phyloP scores from a whole-genome alignment of 2,888 invertebrate genomes.

The Conistra vaccinii region DNA sequence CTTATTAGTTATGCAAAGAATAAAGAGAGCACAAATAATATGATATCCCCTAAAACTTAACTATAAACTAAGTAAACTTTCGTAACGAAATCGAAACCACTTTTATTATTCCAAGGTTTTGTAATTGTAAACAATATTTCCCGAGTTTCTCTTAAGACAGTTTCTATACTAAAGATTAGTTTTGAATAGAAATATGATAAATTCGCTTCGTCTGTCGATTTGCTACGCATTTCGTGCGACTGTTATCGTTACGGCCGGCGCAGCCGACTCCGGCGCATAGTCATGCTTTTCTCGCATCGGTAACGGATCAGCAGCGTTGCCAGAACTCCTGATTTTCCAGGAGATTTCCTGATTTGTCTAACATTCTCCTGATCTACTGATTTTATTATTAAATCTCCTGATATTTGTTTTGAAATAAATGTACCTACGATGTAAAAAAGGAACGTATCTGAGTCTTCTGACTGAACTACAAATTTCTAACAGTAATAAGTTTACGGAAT shows the following conservation, averaged over 20 bases:
- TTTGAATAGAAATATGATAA: slow-evolving; percentile 40
- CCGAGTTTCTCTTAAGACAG: slow-evolving; percentile 13
- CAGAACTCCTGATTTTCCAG: no score
- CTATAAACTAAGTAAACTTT: background rate
- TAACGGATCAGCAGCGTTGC: slow-evolving; percentile 49
- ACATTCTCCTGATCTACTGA: no score
- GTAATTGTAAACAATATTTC: slow-evolving; percentile 15
- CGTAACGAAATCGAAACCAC: slow-evolving; percentile 4
- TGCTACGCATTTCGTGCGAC: slow-evolving; percentile 64
- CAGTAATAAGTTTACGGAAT: no score
- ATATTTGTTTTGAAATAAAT: no score
- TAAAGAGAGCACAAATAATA: background rate
- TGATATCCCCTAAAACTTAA: background rate
- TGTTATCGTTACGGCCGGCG: slow-evolving; percentile 64
- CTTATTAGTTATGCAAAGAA: background rate
- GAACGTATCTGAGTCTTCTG: no score
- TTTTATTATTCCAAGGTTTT: slow-evolving; percentile 1
- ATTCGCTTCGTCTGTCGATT: slow-evolving; percentile 64
- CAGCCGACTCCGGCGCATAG: slow-evolving; percentile 66
- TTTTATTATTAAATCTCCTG: no score
- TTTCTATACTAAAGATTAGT: slow-evolving; percentile 6
- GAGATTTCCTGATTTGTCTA: no score
- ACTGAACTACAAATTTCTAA: no score
- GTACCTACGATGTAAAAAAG: no score
- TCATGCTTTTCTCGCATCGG: slow-evolving; percentile 50